These are phyloP conservation scores for Gastrophysa polygoni DNA, from an alignment of 2,888 invertebrate species.

Conservation along the genomic window DNA sequence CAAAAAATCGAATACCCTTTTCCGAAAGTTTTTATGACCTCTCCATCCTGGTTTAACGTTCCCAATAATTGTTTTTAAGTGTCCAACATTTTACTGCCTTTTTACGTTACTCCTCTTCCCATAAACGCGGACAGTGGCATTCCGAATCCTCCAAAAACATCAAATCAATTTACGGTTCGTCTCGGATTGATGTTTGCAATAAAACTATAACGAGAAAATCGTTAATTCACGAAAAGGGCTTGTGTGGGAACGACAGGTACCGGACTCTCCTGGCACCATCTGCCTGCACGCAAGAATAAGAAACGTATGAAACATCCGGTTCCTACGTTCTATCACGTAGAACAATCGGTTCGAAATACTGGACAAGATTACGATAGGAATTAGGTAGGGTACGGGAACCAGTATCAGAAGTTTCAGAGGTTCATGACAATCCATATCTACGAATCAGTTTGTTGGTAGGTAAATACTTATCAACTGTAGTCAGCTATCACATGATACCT, in stretches of 20 bases:
- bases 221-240: slow-evolving; percentile 21
- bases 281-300: slow-evolving; percentile 35
- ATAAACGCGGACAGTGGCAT: slow-evolving; percentile 24
- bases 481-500: no score
- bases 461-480: no score
- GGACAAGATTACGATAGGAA: background rate
- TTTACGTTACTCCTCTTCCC: slow-evolving; percentile 21
- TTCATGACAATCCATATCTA: no score
- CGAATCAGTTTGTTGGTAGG: no score
- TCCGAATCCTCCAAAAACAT: slow-evolving; percentile 22
- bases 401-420: no score
- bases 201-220: slow-evolving; percentile 29
- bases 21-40: background rate
- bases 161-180: slow-evolving; percentile 27
- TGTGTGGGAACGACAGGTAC: slow-evolving; percentile 33
- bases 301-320: slow-evolving; percentile 48
- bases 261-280: slow-evolving; percentile 35
- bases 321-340: slow-evolving; percentile 31
- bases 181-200: slow-evolving; percentile 19
- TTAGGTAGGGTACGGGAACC: no score
- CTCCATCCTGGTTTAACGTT: background rate
- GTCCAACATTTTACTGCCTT: slow-evolving; percentile 19
- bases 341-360: slow-evolving; percentile 27
- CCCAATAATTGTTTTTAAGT: slow-evolving; percentile 21
- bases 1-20: background rate